A percentile compares a stretch with the other conserved stretches of the same genome.
Conservation (phyloP, 2,113 vertebrate species). For the Neofelis nebulosa region DNA sequence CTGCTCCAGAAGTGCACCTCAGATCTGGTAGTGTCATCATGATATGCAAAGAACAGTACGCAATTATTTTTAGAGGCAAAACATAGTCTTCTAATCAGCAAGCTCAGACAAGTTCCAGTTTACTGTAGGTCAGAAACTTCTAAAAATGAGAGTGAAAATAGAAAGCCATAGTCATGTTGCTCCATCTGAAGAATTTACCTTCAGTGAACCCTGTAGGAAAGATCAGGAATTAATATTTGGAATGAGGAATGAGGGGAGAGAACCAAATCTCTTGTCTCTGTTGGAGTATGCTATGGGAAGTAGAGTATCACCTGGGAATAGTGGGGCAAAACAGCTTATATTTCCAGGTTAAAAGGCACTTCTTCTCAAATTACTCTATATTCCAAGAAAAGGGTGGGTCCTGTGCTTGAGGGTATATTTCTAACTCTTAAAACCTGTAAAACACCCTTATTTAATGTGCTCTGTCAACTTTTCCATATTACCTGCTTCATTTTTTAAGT, state of each 20-base stretch:
- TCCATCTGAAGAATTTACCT: neutral
- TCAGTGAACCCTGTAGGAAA: neutral
- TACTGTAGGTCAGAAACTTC: conserved; percentile 32
- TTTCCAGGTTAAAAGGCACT: neutral
- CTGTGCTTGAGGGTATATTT: neutral
- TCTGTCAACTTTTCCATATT: conserved; percentile 1
- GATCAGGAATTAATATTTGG: neutral
- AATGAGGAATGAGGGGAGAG: neutral
- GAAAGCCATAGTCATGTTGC: neutral
- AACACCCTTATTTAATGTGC: neutral
- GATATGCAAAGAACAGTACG: conserved; percentile 19
- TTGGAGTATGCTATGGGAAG: neutral
- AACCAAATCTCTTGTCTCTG: neutral
- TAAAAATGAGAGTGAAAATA: conserved; percentile 35
- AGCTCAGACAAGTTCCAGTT: conserved; percentile 59
- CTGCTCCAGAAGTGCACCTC: neutral
- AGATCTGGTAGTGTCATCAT: neutral
- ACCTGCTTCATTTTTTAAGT: conserved; percentile 26
- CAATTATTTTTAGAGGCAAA: conserved; percentile 61
- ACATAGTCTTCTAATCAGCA: neutral
- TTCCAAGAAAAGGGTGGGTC: neutral
- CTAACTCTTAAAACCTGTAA: neutral
- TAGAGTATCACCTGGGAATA: neutral
- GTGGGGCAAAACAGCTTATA: neutral
- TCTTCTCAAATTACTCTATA: neutral